Percentiles rank a stretch among this genome's conserved stretches.
Conservation (phyloP, 2,888 invertebrate genomes). For the Cataglyphis albicans region DNA sequence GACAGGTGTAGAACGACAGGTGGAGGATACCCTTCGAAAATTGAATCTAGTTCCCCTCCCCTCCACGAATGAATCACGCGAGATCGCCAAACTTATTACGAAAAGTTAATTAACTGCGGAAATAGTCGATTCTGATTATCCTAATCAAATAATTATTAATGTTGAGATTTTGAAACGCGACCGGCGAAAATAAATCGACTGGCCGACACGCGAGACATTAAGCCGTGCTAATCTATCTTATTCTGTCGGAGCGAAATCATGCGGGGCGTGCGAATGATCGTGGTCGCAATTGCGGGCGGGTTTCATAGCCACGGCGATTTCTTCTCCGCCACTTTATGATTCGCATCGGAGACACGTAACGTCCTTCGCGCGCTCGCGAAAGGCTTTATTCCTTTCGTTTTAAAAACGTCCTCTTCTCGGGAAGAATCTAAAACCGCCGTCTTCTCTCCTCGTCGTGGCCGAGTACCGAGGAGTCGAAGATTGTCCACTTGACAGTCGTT, state of each 20-base stretch:
- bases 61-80: conserved; percentile 16
- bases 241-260: not conserved
- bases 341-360: conserved; percentile 4
- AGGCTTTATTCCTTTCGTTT: conserved; percentile 48
- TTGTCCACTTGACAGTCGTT: conserved; percentile 76
- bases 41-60: conserved; percentile 29
- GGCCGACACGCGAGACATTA: not conserved
- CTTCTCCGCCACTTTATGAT: not conserved
- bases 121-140: conserved; percentile 72
- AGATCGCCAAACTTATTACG: conserved; percentile 47
- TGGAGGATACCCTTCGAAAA: conserved; percentile 50
- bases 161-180: not conserved
- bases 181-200: not conserved
- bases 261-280: not conserved
- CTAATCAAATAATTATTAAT: conserved; percentile 30
- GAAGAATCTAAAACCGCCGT: conserved; percentile 37
- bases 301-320: conserved; percentile 9
- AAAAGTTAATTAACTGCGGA: conserved; percentile 72
- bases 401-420: conserved; percentile 45
- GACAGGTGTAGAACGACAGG: conserved; percentile 65
- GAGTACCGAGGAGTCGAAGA: conserved; percentile 59
- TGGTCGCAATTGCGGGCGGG: not conserved
- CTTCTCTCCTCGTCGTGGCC: conserved; percentile 25
- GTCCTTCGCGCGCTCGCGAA: conserved; percentile 11
- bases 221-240: conserved; percentile 9